These are phyloP conservation scores for Teleogryllus occipitalis DNA, from an alignment of 1,140 invertebrate genomes.

Conservation along the genomic window DNA sequence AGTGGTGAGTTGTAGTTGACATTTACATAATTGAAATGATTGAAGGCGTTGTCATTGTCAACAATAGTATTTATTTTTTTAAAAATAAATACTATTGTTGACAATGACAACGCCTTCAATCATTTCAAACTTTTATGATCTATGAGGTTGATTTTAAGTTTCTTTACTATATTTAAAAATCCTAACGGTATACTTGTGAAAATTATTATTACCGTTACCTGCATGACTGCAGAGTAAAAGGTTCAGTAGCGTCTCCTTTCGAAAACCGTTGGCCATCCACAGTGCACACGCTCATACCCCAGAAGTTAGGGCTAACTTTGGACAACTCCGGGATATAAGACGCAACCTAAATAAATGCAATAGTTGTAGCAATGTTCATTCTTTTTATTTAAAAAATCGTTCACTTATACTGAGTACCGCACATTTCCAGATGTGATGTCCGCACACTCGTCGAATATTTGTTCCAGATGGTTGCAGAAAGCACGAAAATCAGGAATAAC, in stretches of 20 bases:
- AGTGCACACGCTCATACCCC: slow-evolving; percentile 46
- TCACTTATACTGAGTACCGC: not conserved
- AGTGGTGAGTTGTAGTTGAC: too few relatives aligned
- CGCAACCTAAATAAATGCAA: slow-evolving; percentile 35
- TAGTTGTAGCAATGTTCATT: not conserved
- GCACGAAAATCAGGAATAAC: not conserved
- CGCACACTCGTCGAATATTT: not conserved
- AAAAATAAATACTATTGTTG: too few relatives aligned
- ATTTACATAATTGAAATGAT: too few relatives aligned
- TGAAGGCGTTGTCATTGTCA: too few relatives aligned
- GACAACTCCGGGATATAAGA: slow-evolving; percentile 51
- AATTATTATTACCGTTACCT: slow-evolving; percentile 27
- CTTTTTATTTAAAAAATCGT: not conserved
- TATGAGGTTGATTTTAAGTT: too few relatives aligned
- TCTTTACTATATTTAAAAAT: too few relatives aligned
- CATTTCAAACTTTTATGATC: too few relatives aligned
- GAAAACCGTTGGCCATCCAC: slow-evolving; percentile 50
- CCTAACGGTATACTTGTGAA: too few relatives aligned
- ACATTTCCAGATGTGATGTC: not conserved
- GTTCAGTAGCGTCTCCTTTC: slow-evolving; percentile 47
- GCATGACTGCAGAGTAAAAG: slow-evolving; percentile 55
- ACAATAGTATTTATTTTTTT: too few relatives aligned
- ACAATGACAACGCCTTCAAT: too few relatives aligned
- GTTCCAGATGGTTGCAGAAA: not conserved
- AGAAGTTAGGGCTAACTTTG: slow-evolving; percentile 39